Evolutionary conservation across 2,113 vertebrate species (phyloP), one percentile per base, ranked within the genome.

Genomic region (Setophaga kirtlandii): DNA sequence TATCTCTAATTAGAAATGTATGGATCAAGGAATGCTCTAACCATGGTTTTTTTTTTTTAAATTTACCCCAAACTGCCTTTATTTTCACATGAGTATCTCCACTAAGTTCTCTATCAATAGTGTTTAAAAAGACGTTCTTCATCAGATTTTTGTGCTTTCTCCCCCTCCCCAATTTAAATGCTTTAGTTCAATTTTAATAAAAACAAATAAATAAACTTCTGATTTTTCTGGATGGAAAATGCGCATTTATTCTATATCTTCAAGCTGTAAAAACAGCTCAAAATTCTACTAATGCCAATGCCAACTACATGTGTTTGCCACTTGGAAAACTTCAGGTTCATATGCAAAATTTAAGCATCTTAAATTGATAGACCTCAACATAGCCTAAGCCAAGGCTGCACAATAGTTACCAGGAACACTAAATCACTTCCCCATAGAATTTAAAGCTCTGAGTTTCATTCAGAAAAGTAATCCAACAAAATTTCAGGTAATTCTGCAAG

Each of bases 31-130:
- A 25, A 68, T 79, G 44, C 18, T 69, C 8, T 79, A 90, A 60
- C 10, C 4, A 30, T 35, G 12, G 2, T 2, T 0, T 12, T 7
- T n/a, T 75, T 37, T 47, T 75, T 33, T 41, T 46, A 14, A 2
- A 76, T 55, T 79, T 49, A 52, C 19, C 2, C 25, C 11, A 50
- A 82, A 49, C 6, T 23, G 10, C 5, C 49, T 56, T 78, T 75
- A 84, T 44, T 35, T 82, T 41, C 59, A 79, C 17, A 28, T 6
- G 1, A 81, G 3, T 39, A 59, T 55, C 60, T 59, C 31, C 65
- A 50, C 30, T 71, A 89, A 93, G 22, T 7, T 64, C 2, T 28
- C 27, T 49, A 17, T 37, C 9, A 1, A 28, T 6, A 46, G 6
- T 55, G 8, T 68, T 93, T 60, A 76, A 15, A 53, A 82, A 79